Evolutionary conservation across 1,140 invertebrate species (phyloP).

Genomic region (Apolygus lucorum): DNA sequence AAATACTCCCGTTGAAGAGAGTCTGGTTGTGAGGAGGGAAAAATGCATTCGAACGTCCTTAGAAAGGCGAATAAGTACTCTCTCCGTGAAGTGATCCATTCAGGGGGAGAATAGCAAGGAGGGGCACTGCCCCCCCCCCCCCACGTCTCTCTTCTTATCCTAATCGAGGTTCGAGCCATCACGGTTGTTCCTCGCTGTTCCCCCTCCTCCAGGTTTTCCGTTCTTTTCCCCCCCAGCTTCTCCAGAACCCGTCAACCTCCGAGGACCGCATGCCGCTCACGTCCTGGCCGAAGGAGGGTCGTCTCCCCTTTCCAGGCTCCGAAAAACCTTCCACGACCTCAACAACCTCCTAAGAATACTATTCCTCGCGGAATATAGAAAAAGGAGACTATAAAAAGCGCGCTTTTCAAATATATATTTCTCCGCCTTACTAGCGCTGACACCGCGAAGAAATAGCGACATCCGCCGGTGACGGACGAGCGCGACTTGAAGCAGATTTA

Average conservation of each 20-base stretch:
- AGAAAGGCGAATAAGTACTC: constrained; percentile 15
- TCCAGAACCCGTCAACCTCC: not conserved
- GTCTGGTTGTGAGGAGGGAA: not conserved
- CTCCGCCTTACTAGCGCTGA: too few species aligned
- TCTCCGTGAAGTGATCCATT: constrained; percentile 13
- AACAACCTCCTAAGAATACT: not conserved
- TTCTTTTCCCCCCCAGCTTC: not conserved
- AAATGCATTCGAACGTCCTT: constrained; percentile 15
- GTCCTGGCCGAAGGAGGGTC: not conserved
- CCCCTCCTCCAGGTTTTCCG: not conserved
- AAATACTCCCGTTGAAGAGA: not conserved
- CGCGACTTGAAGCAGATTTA: too few species aligned
- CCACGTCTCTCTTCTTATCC: constrained; percentile 1
- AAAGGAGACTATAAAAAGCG: not conserved
- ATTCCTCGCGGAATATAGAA: not conserved
- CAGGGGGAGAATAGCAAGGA: not conserved
- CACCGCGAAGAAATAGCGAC: too few species aligned
- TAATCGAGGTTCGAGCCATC: constrained; percentile 9
- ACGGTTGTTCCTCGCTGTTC: constrained; percentile 8
- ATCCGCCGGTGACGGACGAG: too few species aligned
- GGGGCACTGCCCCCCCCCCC: not conserved
- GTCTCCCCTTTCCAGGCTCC: too few species aligned
- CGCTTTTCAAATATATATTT: too few species aligned
- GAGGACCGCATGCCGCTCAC: not conserved
- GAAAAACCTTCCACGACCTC: constrained; percentile 5